These are phyloP conservation scores for Cyclopterus lumpus DNA, from an alignment of 2,797 vertebrate genomes.

Conservation along the genomic window DNA sequence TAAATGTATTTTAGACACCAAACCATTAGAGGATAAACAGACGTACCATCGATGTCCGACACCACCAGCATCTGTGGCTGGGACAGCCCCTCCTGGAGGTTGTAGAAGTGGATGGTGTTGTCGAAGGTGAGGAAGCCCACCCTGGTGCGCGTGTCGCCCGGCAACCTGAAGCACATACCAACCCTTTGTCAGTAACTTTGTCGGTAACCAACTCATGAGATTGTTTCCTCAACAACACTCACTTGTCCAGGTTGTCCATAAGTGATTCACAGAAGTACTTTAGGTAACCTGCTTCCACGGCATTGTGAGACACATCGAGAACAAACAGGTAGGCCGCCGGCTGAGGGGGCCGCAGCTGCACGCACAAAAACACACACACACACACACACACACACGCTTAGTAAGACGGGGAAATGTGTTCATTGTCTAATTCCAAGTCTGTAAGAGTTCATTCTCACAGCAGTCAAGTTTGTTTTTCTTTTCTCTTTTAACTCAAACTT, in stretches of 20 bases:
- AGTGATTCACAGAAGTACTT: constrained; percentile 91
- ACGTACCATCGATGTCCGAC: constrained; percentile 94
- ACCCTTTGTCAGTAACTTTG: too few species aligned
- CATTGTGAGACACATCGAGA: constrained; percentile 96
- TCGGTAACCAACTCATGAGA: too few species aligned
- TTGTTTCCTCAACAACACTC: too few species aligned
- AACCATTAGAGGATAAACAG: neutral
- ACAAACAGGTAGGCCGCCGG: constrained; percentile 97
- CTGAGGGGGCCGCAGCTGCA: constrained; percentile 94
- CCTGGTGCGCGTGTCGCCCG: constrained; percentile 92
- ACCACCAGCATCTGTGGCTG: constrained; percentile 98
- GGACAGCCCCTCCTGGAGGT: constrained; percentile 95
- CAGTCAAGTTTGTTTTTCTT: neutral
- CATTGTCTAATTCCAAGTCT: neutral
- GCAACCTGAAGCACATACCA: constrained; percentile 83
- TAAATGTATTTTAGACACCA: neutral
- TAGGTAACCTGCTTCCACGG: constrained; percentile 95
- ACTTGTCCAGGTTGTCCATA: constrained; percentile 95
- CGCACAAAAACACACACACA: neutral
- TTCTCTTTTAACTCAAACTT: neutral
- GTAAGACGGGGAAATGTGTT: neutral
- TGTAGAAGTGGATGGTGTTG: constrained; percentile 97
- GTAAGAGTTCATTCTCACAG: neutral
- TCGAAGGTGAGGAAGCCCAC: constrained; percentile 98
- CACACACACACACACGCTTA: neutral